Base-by-base conservation (phyloP, 2,797 vertebrate genomes). In the Prionace glauca region DNA sequence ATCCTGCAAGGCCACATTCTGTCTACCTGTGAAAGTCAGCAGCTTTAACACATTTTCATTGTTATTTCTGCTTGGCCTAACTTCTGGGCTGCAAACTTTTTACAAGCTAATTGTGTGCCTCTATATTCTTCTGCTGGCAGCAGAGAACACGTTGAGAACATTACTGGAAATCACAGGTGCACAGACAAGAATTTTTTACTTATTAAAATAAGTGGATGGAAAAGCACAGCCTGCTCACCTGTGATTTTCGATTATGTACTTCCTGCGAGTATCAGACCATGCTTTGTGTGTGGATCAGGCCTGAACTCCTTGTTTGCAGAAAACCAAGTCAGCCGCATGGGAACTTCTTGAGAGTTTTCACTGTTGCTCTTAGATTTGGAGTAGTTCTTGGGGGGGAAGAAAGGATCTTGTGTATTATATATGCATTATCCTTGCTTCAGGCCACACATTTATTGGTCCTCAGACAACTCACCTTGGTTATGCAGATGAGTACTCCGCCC, bases 201-300 rank as follows among this genome's bases (percentile, higher is more conserved):
- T 62, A 62, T 62, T 90, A 62, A 90, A 90, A 90, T n/a, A 90
- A 62, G n/a, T 90, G 56, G 87, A 62, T 90, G 87, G 88, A 65
- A 91, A 65, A 32, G 36, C 20, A 65, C 8, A 91, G 62, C 60
- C 60, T 65, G 88, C 9, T 0, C 88, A 91, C 60, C 60, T n/a
- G 87, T 32, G 29, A 90, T 62, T 90, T 62, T 56, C 12, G 16
- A 91, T 24, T 60, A 36, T 14, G 11, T 65, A 4, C 50, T 88
- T 60, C 45, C 87, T 90, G 87, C 14, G 56, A 14, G 29, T 90
- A 29, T 26, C 29, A 32, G 4, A 32, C 56, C 9, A 7, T 60
- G 29, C 29, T 3, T 45, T 56, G 11, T 32, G 0, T 62, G 87
- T 29, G 62, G 56, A 62, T 90, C 29, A 26, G 29, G 5, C 7